phyloP scores from a whole-genome alignment of 2,113 vertebrate genomes.

The Ptilorrhoa leucosticta region DNA sequence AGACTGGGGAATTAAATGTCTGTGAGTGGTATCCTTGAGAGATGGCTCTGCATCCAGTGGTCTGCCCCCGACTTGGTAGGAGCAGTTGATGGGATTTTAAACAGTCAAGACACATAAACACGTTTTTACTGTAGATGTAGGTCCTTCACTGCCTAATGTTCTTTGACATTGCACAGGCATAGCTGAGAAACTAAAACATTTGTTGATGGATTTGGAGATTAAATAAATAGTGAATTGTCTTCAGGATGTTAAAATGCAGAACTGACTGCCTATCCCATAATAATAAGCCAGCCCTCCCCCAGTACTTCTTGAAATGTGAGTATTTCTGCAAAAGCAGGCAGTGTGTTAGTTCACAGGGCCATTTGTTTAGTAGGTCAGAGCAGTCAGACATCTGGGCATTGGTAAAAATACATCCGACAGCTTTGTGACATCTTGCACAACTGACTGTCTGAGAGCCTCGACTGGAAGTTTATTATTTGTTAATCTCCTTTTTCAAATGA shows the following conservation, averaged over 20 bases:
- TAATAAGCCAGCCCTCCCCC: background rate
- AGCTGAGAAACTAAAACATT: background rate
- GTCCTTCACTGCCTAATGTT: background rate
- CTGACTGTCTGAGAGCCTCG: background rate
- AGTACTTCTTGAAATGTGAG: background rate
- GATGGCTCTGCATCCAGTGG: background rate
- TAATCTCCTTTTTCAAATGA: background rate
- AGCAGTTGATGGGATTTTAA: conserved; percentile 11
- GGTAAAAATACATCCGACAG: background rate
- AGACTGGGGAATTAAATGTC: background rate
- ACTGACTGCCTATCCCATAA: background rate
- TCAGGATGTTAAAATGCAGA: conserved; percentile 13
- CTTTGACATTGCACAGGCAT: conserved; percentile 20
- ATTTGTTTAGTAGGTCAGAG: conserved; percentile 33
- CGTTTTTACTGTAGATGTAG: background rate
- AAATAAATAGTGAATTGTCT: conserved; percentile 50
- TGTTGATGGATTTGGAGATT: conserved; percentile 49
- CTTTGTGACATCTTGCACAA: background rate
- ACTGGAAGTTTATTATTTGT: background rate
- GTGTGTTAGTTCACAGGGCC: background rate
- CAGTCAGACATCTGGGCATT: conserved; percentile 7
- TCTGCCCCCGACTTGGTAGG: background rate
- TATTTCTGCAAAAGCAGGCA: conserved; percentile 18
- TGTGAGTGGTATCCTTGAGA: background rate
- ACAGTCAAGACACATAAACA: conserved; percentile 27